Evolutionary conservation across 2,113 vertebrate species (phyloP).

Genomic region (Centropus unirufus): DNA sequence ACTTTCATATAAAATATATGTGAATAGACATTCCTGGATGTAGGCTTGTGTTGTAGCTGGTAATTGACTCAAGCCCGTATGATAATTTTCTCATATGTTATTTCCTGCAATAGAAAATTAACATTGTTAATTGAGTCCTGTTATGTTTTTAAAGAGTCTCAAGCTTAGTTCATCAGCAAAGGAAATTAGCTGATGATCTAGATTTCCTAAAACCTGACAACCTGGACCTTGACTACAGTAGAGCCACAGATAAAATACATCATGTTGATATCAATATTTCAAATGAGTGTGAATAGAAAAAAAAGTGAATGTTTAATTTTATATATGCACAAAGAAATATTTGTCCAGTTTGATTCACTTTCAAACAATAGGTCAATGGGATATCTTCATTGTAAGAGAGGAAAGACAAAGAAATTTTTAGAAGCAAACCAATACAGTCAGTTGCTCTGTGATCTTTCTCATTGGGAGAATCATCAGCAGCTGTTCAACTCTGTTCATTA

Average conservation of each 20-base stretch:
- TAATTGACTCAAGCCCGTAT: background rate
- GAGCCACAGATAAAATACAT: background rate
- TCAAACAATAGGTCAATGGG: background rate
- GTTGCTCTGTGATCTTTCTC: background rate
- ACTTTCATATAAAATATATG: background rate
- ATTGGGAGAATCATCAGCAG: background rate
- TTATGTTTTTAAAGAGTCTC: background rate
- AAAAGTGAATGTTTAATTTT: background rate
- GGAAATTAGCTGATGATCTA: background rate
- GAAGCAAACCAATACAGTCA: background rate
- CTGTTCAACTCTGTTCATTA: background rate
- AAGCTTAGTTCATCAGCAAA: background rate
- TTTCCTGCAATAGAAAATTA: background rate
- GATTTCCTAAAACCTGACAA: background rate
- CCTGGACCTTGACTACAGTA: accelerated
- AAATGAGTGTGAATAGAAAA: background rate
- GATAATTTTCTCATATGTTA: background rate
- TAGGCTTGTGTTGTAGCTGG: background rate
- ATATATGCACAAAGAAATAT: background rate
- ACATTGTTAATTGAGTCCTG: background rate
- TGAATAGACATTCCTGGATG: background rate
- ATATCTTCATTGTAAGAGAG: background rate
- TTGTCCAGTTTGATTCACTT: background rate
- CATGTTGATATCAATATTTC: background rate
- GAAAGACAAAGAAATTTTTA: background rate